Percentiles rank a stretch among this genome's conserved stretches.
phyloP scores from a whole-genome alignment of 2,888 invertebrate genomes.

The Nysson spinosus region DNA sequence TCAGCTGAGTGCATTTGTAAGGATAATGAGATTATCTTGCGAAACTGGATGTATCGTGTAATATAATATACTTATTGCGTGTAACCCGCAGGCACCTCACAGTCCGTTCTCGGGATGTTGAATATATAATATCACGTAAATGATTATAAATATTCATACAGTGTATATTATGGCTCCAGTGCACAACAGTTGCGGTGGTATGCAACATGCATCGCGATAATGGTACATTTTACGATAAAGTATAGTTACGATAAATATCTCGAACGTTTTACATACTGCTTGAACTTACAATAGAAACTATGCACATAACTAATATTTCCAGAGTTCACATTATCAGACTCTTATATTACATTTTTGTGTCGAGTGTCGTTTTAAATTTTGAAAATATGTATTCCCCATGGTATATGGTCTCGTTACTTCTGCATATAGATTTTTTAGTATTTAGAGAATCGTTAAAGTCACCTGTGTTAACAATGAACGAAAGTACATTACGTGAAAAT shows the following conservation, averaged over 20 bases:
- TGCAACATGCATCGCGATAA: background rate
- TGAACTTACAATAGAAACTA: too few relatives aligned
- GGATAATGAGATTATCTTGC: background rate
- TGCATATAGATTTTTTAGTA: too few relatives aligned
- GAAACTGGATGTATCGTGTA: background rate
- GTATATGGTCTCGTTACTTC: too few relatives aligned
- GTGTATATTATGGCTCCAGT: background rate
- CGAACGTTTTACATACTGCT: background rate
- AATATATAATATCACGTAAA: conserved; percentile 15
- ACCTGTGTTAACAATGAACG: too few relatives aligned
- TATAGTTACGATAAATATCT: background rate
- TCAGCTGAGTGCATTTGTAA: background rate
- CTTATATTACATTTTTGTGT: too few relatives aligned
- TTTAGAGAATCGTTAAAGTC: too few relatives aligned
- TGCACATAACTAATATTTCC: too few relatives aligned
- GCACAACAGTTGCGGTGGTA: background rate
- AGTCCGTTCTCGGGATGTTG: background rate
- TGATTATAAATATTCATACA: conserved; percentile 3
- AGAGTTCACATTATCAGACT: too few relatives aligned
- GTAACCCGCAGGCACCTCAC: background rate
- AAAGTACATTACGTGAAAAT: too few relatives aligned
- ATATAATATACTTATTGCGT: conserved; percentile 2
- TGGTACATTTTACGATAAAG: background rate
- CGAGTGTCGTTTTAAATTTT: too few relatives aligned
- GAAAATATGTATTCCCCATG: too few relatives aligned